phyloP scores from a whole-genome alignment of 1,140 invertebrate species.

The Cecropterus lyciades region DNA sequence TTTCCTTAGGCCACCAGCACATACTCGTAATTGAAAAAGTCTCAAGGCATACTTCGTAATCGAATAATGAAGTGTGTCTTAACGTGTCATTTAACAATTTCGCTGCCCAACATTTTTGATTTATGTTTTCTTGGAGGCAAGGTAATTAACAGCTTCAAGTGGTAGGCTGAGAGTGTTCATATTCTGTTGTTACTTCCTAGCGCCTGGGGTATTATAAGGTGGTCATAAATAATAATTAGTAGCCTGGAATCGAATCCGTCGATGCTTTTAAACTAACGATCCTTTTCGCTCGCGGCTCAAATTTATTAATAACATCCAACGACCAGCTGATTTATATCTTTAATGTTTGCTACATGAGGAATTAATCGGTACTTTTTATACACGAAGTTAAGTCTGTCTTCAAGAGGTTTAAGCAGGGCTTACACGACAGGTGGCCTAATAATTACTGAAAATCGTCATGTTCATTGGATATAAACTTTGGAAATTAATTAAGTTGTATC shows the following conservation, averaged over 20 bases:
- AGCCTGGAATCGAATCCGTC: constrained; percentile 60
- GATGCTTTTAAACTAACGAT: constrained; percentile 61
- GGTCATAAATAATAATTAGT: constrained; percentile 72
- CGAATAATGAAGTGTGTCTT: constrained; percentile 30
- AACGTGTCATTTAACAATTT: constrained; percentile 31
- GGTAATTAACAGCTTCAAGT: constrained; percentile 44
- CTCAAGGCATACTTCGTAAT: constrained; percentile 8
- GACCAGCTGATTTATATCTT: constrained; percentile 66
- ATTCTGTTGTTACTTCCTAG: constrained; percentile 51
- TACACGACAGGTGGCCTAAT: neutral
- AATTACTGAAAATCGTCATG: too few species aligned
- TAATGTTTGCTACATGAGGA: constrained; percentile 19
- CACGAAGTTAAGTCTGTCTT: neutral
- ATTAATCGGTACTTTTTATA: constrained; percentile 22
- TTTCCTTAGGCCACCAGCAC: constrained; percentile 2
- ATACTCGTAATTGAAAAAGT: constrained; percentile 11
- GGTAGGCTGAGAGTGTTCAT: constrained; percentile 25
- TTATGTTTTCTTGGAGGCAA: constrained; percentile 34
- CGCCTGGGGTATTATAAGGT: constrained; percentile 38
- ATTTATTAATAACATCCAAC: constrained; percentile 64
- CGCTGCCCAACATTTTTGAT: constrained; percentile 27
- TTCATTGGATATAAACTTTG: too few species aligned
- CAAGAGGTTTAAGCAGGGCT: constrained; percentile 6
- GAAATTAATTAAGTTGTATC: too few species aligned
- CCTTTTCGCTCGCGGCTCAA: constrained; percentile 54